Evolutionary conservation across 2,113 vertebrate species (phyloP).

Genomic region (Trichechus manatus): DNA sequence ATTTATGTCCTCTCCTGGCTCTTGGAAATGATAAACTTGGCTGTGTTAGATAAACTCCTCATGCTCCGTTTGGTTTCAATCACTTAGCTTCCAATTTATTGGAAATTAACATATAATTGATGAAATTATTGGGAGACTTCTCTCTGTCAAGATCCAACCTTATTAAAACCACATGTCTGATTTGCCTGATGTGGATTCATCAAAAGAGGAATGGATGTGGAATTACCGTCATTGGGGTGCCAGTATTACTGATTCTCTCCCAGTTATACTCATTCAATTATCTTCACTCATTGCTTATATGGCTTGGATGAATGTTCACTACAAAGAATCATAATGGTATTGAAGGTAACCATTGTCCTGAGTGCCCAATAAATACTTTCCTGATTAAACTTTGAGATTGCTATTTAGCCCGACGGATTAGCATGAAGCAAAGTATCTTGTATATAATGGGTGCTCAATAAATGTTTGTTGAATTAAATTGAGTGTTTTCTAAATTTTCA

Average conservation of each 20-base stretch:
- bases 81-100: not conserved
- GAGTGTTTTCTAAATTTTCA: constrained; percentile 35
- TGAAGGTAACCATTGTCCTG: not conserved
- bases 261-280: not conserved
- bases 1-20: not conserved
- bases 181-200: not conserved
- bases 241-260: not conserved
- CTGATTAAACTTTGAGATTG: constrained; percentile 13
- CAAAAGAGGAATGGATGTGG: not conserved
- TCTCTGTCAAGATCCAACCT: not conserved
- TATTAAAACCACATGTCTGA: not conserved
- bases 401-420: constrained; percentile 52
- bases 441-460: not conserved
- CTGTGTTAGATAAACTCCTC: not conserved
- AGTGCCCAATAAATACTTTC: not conserved
- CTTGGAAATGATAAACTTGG: not conserved
- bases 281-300: not conserved
- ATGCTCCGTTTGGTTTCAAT: not conserved
- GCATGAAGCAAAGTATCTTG: constrained; percentile 50
- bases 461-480: constrained; percentile 57
- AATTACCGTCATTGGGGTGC: not conserved
- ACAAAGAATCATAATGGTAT: not conserved
- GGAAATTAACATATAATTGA: not conserved
- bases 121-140: not conserved
- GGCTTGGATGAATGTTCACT: not conserved